phyloP scores from a whole-genome alignment of 2,888 invertebrate species.

The Micoletzkya japonica region DNA sequence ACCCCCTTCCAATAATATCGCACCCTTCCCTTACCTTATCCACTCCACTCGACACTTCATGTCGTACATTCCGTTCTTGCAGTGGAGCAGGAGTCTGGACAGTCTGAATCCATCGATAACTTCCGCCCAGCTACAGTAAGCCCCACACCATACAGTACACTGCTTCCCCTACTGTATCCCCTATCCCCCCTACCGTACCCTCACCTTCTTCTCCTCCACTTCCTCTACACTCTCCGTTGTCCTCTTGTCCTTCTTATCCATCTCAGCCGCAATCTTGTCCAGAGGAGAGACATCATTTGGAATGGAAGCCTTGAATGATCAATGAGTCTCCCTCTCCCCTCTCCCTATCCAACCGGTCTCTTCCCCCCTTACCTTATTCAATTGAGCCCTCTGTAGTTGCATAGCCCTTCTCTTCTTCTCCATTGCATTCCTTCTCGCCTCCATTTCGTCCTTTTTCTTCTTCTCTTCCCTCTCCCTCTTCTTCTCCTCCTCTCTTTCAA shows the following conservation, averaged over 20 bases:
- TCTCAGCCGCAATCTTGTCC: conserved; percentile 22
- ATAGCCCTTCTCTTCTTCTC: neutral
- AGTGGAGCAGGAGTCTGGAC: conserved; percentile 7
- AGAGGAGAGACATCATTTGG: conserved; percentile 1
- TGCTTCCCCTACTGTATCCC: neutral
- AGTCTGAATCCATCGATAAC: neutral
- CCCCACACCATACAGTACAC: neutral
- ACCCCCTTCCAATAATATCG: too few relatives aligned
- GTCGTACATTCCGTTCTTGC: neutral
- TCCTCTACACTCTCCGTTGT: neutral
- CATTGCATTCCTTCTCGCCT: conserved; percentile 1
- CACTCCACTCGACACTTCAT: conserved; percentile 17
- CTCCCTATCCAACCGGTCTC: neutral
- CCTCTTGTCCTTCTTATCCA: conserved; percentile 3
- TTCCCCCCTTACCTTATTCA: neutral
- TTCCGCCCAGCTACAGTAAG: neutral
- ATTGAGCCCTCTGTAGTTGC: neutral
- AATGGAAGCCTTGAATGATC: neutral
- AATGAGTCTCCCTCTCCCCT: neutral
- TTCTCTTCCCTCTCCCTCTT: neutral
- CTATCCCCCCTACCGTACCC: neutral
- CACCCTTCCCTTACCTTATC: too few relatives aligned
- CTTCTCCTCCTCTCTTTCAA: neutral
- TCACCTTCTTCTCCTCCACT: neutral
- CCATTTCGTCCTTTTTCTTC: neutral